Conservation (phyloP, 2,797 vertebrate species). For the Gobio occitaniae region DNA sequence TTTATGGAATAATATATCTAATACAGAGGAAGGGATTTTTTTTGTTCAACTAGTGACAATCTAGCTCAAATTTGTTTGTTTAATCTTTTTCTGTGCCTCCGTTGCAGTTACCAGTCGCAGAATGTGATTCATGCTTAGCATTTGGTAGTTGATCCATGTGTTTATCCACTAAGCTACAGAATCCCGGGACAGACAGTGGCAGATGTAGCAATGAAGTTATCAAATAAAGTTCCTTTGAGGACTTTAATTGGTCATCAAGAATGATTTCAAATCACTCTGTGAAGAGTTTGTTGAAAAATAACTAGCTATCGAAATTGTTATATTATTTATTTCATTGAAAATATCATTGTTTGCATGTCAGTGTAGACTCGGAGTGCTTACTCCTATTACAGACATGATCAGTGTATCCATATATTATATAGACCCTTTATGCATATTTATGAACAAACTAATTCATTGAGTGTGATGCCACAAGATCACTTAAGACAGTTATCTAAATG, state of each 20-base stretch:
- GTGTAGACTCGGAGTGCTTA: background rate
- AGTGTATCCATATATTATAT: background rate
- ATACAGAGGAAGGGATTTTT: background rate
- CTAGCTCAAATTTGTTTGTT: slow-evolving; percentile 6
- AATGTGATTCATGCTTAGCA: slow-evolving; percentile 36
- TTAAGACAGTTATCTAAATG: slow-evolving; percentile 20
- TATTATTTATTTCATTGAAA: background rate
- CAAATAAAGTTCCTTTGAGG: background rate
- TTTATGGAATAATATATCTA: background rate
- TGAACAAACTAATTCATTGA: background rate
- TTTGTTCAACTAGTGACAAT: background rate
- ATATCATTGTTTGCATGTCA: background rate
- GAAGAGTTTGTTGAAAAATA: background rate
- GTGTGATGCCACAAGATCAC: background rate
- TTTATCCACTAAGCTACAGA: slow-evolving; percentile 32
- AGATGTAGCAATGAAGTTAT: slow-evolving; percentile 3
- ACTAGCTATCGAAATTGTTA: background rate
- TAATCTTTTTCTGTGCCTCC: slow-evolving; percentile 3
- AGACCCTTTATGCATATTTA: background rate
- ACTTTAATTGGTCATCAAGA: slow-evolving; percentile 9
- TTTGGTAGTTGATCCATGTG: slow-evolving; percentile 36
- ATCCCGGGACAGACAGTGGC: slow-evolving; percentile 9
- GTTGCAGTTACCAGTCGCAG: background rate
- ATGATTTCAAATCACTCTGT: background rate
- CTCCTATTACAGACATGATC: background rate